phyloP scores from a whole-genome alignment of 2,113 vertebrate genomes.

The Oreochromis spilurus region DNA sequence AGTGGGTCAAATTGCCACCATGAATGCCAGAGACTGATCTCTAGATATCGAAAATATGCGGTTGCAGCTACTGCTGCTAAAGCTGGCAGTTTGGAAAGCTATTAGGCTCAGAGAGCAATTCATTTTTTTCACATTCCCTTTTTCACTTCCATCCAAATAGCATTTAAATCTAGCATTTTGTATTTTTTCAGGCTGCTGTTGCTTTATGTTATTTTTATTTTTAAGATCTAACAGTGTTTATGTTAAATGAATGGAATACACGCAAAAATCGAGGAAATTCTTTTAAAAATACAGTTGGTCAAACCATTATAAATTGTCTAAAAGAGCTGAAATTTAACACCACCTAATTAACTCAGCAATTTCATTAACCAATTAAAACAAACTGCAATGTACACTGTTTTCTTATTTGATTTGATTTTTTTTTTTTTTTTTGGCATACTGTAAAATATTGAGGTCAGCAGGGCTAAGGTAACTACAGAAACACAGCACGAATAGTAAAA shows the following conservation, averaged over 20 bases:
- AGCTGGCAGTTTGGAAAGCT: not conserved
- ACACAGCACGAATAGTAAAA: not conserved
- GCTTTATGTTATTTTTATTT: not conserved
- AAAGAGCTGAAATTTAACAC: not conserved
- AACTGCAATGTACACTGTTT: accelerated
- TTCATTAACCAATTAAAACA: not conserved
- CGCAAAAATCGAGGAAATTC: not conserved
- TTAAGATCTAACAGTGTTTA: not conserved
- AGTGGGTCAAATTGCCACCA: not conserved
- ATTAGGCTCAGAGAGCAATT: not conserved
- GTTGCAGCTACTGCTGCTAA: not conserved
- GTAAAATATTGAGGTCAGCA: not conserved
- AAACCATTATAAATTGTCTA: not conserved
- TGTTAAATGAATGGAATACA: not conserved
- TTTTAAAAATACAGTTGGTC: not conserved
- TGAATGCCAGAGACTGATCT: not conserved
- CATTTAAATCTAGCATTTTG: not conserved
- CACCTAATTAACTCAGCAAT: not conserved
- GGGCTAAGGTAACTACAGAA: not conserved
- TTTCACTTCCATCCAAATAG: not conserved
- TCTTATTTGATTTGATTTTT: not conserved
- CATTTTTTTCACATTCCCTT: not conserved
- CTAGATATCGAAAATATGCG: not conserved
- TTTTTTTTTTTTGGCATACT: not conserved
- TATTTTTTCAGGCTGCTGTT: not conserved